phyloP scores from a whole-genome alignment of 2,113 vertebrate species.

The Halichoerus grypus region DNA sequence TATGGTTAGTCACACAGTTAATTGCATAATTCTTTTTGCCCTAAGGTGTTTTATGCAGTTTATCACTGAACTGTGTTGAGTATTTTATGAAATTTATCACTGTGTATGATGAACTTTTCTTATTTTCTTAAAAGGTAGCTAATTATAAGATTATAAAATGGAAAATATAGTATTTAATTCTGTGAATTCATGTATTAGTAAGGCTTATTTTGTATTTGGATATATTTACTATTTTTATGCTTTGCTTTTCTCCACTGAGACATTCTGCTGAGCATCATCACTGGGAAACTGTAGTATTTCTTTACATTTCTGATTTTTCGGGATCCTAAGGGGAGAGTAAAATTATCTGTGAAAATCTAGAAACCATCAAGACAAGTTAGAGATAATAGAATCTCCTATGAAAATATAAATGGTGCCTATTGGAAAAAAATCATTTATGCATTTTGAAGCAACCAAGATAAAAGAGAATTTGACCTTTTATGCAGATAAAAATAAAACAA shows the following conservation, averaged over 20 bases:
- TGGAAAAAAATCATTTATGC: constrained; percentile 5
- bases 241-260: background rate
- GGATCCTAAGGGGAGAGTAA: background rate
- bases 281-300: background rate
- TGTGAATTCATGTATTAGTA: background rate
- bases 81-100: background rate
- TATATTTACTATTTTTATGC: background rate
- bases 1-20: background rate
- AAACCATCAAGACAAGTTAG: background rate
- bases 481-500: constrained; percentile 29
- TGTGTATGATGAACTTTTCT: background rate
- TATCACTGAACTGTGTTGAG: background rate
- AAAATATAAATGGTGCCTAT: constrained; percentile 29
- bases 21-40: background rate
- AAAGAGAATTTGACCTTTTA: constrained; percentile 37
- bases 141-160: background rate
- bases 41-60: background rate
- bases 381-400: constrained; percentile 17
- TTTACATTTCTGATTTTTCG: constrained; percentile 36
- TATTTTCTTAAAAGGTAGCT: background rate
- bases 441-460: constrained; percentile 16
- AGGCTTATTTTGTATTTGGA: background rate
- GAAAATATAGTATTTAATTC: background rate
- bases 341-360: constrained; percentile 50
- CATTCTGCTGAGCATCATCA: background rate